These are phyloP conservation scores for Scolanthus callimorphus DNA, from an alignment of 92 coral and sea anemone species.

Conservation along the genomic window DNA sequence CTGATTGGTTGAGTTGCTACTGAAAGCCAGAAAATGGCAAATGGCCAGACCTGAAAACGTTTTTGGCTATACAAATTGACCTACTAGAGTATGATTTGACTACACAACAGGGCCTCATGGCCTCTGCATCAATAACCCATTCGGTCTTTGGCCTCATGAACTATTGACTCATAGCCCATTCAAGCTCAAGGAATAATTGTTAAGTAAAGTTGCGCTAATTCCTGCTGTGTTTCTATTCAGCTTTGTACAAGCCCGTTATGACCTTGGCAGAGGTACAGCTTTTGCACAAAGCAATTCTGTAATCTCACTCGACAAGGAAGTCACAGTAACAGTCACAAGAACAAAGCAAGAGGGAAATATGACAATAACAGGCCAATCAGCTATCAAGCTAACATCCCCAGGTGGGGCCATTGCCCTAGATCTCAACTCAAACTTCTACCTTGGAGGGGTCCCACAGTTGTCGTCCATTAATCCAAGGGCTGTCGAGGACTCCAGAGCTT, in stretches of 20 bases:
- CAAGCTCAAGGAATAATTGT: no score
- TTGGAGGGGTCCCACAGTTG: conserved; percentile 89
- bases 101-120: no score
- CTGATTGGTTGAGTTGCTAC: no score
- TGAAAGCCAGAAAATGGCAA: no score
- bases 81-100: no score
- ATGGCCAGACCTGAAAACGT: no score
- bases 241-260: conserved; percentile 66
- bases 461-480: conserved; percentile 63
- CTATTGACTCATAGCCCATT: no score
- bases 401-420: conserved; percentile 69
- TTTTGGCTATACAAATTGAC: no score
- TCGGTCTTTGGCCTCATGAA: no score
- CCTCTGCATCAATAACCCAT: no score
- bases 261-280: conserved; percentile 82
- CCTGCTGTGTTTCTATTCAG: no score
- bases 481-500: conserved; percentile 39
- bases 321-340: conserved; percentile 50
- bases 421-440: conserved; percentile 66
- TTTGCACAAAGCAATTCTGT: conserved; percentile 42
- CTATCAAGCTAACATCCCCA: conserved; percentile 37
- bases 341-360: conserved; percentile 33
- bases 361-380: conserved; percentile 35
- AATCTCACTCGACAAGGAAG: conserved; percentile 43
- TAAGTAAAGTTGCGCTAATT: no score